Base-by-base conservation (phyloP, 2,797 vertebrate species). In the Erethizon dorsatum region DNA sequence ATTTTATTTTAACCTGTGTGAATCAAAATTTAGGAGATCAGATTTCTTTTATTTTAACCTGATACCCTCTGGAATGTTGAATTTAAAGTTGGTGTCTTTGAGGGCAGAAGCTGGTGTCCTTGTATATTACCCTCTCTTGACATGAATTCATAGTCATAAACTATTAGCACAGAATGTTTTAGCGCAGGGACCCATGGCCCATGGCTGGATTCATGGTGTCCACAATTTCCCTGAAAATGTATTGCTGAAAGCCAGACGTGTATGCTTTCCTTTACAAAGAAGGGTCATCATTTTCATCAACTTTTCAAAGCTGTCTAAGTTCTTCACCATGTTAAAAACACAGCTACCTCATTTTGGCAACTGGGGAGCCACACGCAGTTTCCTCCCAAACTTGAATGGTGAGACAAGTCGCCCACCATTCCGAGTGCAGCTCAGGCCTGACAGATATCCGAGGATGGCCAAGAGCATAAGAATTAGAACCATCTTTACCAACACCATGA, bases 61-160 rank as follows among this genome's bases (percentile, higher is more conserved):
- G 31, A 83, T 63, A 22, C 8, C 41, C 12, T 79, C 75, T 91
- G 52, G 18, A 91, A 75, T 63, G 11, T 41, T 77, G 31, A 87
- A 85, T 83, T 91, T 77, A 84, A 93, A 84, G 13, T 65, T 87
- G 28, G 28, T 85, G 17, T 93, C 52, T 89, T 45, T 89, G 80
- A 97, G 31, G 18, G 59, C 31, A 71, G n/a, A 83, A 57, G 12
- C 2, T 59, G 52, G n/a, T 57, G 13, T 28, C 15, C 50, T 22
- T 92, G 24, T 24, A 22, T 52, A 59, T 94, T 71, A 90, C 18
- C 3, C 11, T 2, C 71, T 88, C 28, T 37, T 67, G n/a, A 26
- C 73, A 56, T 84, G 84, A 92, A 41, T 77, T 77, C 37, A 28
- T 22, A 69, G 50, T 69, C 41, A 63, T 31, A 50, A 89, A 59